Percentiles rank a stretch among this genome's conserved stretches.
These are phyloP conservation scores for Anoplius nigerrimus DNA, from an alignment of 2,888 invertebrate genomes.

Conservation along the genomic window DNA sequence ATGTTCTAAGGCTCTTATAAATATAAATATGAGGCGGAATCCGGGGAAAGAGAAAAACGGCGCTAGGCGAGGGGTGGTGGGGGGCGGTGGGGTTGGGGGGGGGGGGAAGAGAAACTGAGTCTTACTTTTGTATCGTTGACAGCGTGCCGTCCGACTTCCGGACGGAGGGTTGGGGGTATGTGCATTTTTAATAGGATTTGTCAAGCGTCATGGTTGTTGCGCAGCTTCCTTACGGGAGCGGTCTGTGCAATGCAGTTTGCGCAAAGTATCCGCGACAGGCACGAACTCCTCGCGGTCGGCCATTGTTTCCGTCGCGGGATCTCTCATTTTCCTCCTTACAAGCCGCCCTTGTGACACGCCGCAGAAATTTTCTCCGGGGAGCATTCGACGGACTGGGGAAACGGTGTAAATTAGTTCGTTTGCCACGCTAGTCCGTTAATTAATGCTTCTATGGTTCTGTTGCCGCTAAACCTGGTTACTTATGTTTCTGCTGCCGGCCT, in stretches of 20 bases:
- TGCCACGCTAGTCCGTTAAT: no score
- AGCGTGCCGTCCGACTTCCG: not conserved
- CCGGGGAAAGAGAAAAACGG: constrained; percentile 12
- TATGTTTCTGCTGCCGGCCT: no score
- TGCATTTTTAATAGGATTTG: constrained; percentile 65
- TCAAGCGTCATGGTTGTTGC: constrained; percentile 8
- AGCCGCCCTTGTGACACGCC: no score
- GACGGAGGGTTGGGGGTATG: constrained; percentile 13
- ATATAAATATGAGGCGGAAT: constrained; percentile 45
- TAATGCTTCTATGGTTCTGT: no score
- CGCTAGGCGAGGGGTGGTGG: constrained; percentile 12
- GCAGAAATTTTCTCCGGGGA: no score
- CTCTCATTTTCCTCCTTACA: not conserved
- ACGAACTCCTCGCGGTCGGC: not conserved
- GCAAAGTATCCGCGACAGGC: no score
- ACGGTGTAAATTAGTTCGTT: no score
- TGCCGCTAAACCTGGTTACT: no score
- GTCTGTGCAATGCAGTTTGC: no score
- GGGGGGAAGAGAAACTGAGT: no score
- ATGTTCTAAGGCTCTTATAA: constrained; percentile 65
- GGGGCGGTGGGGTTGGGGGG: not conserved
- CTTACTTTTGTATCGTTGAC: not conserved
- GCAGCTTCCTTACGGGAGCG: no score
- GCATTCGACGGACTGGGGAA: no score
- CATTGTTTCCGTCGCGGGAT: not conserved